phyloP scores from a whole-genome alignment of 2,113 vertebrate species.

The Chloebia gouldiae region DNA sequence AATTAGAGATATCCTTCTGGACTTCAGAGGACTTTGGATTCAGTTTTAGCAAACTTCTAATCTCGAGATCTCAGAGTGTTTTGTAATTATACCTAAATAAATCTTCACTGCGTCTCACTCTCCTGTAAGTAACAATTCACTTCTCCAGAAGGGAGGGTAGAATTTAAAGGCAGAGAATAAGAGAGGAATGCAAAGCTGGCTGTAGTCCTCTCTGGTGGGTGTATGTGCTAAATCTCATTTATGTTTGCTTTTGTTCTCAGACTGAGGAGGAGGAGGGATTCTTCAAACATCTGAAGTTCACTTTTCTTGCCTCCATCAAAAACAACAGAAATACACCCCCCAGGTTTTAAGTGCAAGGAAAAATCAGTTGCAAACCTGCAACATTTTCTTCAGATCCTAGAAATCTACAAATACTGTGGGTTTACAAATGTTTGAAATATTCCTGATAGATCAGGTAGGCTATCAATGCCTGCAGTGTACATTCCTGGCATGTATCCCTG shows the following conservation, averaged over 20 bases:
- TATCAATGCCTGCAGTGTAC: not conserved
- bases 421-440: not conserved
- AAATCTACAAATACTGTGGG: not conserved
- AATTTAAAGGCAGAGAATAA: not conserved
- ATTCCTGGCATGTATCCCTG: not conserved
- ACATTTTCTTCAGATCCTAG: not conserved
- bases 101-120: not conserved
- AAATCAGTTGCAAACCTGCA: not conserved
- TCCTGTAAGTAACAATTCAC: not conserved
- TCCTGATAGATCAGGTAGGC: not conserved
- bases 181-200: not conserved
- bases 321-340: not conserved
- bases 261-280: not conserved
- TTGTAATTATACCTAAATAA: constrained; percentile 1
- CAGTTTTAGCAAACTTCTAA: not conserved
- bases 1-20: not conserved
- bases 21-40: not conserved
- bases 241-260: not conserved
- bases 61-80: not conserved
- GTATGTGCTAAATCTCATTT: not conserved
- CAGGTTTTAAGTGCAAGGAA: not conserved
- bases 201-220: not conserved
- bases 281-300: not conserved
- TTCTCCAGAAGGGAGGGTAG: not conserved
- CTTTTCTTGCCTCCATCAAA: not conserved